These are phyloP conservation scores for Perizoma flavofasciatum DNA, from an alignment of 2,888 invertebrate species.

Conservation along the genomic window DNA sequence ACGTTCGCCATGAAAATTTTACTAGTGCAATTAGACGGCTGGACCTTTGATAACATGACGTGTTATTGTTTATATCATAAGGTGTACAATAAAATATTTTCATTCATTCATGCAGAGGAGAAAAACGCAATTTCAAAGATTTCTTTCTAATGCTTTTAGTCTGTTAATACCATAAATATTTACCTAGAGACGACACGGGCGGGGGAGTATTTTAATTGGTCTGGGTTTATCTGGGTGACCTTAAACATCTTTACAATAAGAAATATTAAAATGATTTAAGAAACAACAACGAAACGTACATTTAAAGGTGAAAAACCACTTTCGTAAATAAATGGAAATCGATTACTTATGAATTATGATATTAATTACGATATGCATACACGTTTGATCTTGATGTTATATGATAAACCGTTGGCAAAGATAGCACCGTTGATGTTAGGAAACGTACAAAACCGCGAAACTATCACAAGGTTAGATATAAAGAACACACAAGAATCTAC, in stretches of 20 bases:
- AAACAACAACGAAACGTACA: too few relatives aligned
- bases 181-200: slow-evolving; percentile 2
- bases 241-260: too few relatives aligned
- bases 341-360: background rate
- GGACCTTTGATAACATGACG: too few relatives aligned
- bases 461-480: slow-evolving; percentile 24
- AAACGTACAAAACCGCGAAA: background rate
- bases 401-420: slow-evolving; percentile 16
- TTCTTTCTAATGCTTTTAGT: background rate
- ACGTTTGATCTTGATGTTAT: slow-evolving; percentile 11
- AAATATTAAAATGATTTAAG: too few relatives aligned
- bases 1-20: too few relatives aligned
- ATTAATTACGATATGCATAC: background rate
- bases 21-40: too few relatives aligned
- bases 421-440: background rate
- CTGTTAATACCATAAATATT: slow-evolving; percentile 13
- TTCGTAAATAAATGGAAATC: too few relatives aligned
- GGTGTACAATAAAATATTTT: too few relatives aligned
- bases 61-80: too few relatives aligned
- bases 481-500: slow-evolving; percentile 21
- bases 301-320: too few relatives aligned
- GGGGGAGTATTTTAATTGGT: slow-evolving; percentile 6
- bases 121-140: background rate
- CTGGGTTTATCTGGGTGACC: slow-evolving; percentile 18
- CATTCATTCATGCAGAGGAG: background rate